Conservation (phyloP, 2,113 vertebrate genomes). For the Odontophorus gujanensis region DNA sequence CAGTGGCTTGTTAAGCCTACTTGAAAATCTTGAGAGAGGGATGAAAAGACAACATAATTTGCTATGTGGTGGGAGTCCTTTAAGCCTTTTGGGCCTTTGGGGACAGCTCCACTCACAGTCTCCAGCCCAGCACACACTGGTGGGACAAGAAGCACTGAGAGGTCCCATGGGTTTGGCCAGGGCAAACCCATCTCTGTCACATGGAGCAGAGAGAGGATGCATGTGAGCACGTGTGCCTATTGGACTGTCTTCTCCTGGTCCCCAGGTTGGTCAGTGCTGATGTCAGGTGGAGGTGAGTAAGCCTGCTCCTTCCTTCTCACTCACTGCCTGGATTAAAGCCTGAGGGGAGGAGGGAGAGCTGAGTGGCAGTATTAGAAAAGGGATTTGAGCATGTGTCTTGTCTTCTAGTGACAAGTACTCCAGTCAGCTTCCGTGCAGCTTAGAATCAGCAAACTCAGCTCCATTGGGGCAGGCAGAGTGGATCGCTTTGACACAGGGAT, state of each 20-base stretch:
- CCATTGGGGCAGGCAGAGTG: neutral
- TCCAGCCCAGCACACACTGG: neutral
- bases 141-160: neutral
- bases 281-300: neutral
- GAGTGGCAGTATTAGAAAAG: neutral
- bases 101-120: neutral
- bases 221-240: neutral
- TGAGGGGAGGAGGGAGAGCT: neutral
- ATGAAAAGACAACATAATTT: constrained; percentile 3
- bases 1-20: constrained; percentile 59
- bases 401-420: neutral
- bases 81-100: neutral
- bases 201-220: neutral
- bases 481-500: neutral
- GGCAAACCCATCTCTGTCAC: neutral
- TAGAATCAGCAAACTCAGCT: neutral
- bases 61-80: neutral
- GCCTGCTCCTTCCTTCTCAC: neutral
- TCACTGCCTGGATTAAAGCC: neutral
- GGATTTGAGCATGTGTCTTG: neutral
- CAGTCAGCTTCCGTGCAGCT: neutral
- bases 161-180: neutral
- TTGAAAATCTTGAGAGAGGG: neutral
- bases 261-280: neutral
- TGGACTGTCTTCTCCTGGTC: neutral